These are phyloP conservation scores for Nebria salina DNA, from an alignment of 2,888 invertebrate genomes.

Conservation along the genomic window DNA sequence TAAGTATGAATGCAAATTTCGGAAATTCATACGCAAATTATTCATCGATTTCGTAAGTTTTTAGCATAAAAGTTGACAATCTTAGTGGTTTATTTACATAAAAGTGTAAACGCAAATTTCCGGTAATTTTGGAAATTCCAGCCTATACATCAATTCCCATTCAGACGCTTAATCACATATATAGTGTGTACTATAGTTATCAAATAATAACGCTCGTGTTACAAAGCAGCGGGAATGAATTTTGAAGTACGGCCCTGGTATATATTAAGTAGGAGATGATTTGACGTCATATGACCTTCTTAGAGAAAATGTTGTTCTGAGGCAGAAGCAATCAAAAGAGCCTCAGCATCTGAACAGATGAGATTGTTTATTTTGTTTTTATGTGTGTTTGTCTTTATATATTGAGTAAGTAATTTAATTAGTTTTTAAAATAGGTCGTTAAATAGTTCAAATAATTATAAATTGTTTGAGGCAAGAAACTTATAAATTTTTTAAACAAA, in stretches of 20 bases:
- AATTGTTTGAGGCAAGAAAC: too few species aligned
- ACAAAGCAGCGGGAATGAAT: neutral
- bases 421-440: neutral
- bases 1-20: too few species aligned
- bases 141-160: neutral
- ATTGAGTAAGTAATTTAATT: neutral
- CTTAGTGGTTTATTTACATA: too few species aligned
- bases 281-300: neutral
- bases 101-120: neutral
- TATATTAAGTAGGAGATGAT: neutral
- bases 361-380: neutral
- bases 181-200: neutral
- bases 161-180: neutral
- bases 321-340: neutral
- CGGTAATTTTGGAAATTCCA: neutral
- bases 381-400: neutral
- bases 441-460: neutral
- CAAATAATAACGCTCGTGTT: neutral
- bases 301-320: neutral
- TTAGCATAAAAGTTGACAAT: too few species aligned
- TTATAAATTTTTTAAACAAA: too few species aligned
- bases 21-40: too few species aligned
- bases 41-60: too few species aligned
- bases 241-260: neutral
- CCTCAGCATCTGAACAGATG: neutral